Evolutionary conservation across 1,140 invertebrate species (phyloP), one percentile per base, ranked within the genome.

Genomic region (Papilio polyxenes): DNA sequence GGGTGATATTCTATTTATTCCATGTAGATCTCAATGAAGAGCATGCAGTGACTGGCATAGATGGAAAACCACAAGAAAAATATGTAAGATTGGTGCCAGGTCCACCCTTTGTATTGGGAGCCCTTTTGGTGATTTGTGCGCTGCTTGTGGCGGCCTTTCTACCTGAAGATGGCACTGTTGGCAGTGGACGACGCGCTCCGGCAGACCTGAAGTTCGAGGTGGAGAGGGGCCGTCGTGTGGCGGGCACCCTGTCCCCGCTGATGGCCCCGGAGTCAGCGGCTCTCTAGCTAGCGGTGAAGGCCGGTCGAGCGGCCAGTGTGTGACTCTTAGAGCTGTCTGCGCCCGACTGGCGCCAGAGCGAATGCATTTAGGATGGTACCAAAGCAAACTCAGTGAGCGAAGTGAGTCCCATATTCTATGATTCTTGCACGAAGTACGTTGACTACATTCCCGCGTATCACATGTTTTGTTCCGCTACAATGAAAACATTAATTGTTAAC

Each of bases 71-170:
- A 10, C 87, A 89, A 40, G 92, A 93, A 74, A 89, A 89, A 44
- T 93, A 95, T 81, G 92, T 93, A 53, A 95, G 97, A 94, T 94
- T 99, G 86, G 97, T 99, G 86, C 99, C 99, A 74, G 99, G 99
- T n/a, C 99, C 99, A 75, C 99, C 99, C n/a, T 99, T 99, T 95
- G 98, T 99, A 49, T 99, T 99, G 95, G 99, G 99, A 81, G 98
- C 99, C 78, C 95, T 99, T 89, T 96, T 99, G 91, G 99, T 99
- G 79, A 97, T 99, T 84, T 97, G 98, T 92, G 99, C 99, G 49
- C 96, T 99, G 87, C 94, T 99, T 82, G 98, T 99, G 83, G 97
- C 98, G 72, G 96, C 97, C 76, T 98, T 99, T 94, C 98, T 99
- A 90, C 98, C 98, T 51, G 97, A 98, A 87, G 95, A 96, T 82